These are phyloP conservation scores for Bembecia ichneumoniformis DNA, from an alignment of 2,888 invertebrate species.

Conservation along the genomic window DNA sequence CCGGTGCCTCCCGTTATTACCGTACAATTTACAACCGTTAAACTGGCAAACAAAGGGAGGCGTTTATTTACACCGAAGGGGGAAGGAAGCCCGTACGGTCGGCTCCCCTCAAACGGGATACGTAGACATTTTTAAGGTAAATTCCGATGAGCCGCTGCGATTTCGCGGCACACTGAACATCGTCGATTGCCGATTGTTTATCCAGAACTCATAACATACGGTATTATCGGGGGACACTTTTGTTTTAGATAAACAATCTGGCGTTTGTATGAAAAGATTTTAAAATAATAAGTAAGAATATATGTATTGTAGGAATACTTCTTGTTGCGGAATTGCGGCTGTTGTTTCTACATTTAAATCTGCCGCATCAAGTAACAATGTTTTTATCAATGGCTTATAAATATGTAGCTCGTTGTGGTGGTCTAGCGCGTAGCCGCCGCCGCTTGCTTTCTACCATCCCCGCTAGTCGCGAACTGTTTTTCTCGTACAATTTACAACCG, in stretches of 20 bases:
- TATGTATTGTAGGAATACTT: neutral
- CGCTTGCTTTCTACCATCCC: slow-evolving; percentile 13
- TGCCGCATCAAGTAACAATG: too few relatives aligned
- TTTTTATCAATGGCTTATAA: slow-evolving; percentile 25
- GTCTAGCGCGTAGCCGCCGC: slow-evolving; percentile 21
- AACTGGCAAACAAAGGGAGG: slow-evolving; percentile 42
- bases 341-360: slow-evolving; percentile 1
- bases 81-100: slow-evolving; percentile 32
- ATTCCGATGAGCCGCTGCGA: slow-evolving; percentile 20
- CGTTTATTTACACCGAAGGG: slow-evolving; percentile 35
- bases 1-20: slow-evolving; percentile 34
- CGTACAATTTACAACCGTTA: slow-evolving; percentile 48
- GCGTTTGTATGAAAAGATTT: neutral
- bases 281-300: too few relatives aligned
- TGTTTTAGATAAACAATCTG: neutral
- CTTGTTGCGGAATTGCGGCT: neutral
- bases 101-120: slow-evolving; percentile 19
- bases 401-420: slow-evolving; percentile 33
- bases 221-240: neutral
- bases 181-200: slow-evolving; percentile 17
- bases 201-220: slow-evolving; percentile 7
- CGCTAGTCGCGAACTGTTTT: slow-evolving; percentile 27
- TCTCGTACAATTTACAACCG: slow-evolving; percentile 50
- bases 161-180: slow-evolving; percentile 18
- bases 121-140: slow-evolving; percentile 30